A percentile compares a stretch with the other conserved stretches of the same genome.
These are phyloP conservation scores for Gryllus longicercus DNA, from an alignment of 2,888 invertebrate genomes.

Conservation along the genomic window DNA sequence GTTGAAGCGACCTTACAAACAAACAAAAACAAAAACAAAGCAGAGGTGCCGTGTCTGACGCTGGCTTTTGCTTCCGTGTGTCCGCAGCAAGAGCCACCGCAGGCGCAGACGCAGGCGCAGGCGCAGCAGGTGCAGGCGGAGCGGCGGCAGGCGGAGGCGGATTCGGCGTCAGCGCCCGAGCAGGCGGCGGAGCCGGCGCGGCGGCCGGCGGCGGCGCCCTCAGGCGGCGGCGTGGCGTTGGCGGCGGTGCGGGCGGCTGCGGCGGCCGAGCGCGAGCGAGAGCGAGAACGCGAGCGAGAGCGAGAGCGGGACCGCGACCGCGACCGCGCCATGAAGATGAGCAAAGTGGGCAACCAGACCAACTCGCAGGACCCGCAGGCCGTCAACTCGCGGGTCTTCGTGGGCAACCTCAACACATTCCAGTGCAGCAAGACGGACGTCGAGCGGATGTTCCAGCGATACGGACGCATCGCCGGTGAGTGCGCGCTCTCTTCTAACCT, in stretches of 20 bases:
- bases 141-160: not conserved
- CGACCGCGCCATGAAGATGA: conserved; percentile 58
- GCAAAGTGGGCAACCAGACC: conserved; percentile 70
- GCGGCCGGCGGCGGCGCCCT: not conserved
- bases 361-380: conserved; percentile 75
- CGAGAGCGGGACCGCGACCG: not conserved
- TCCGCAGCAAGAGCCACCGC: not conserved
- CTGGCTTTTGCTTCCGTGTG: not conserved
- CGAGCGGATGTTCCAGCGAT: conserved; percentile 70
- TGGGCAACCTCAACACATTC: conserved; percentile 76
- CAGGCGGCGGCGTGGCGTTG: not conserved
- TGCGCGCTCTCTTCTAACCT: conserved; percentile 32
- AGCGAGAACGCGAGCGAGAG: not conserved
- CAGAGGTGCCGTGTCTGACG: no score
- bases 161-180: no score
- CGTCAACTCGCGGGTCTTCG: conserved; percentile 72
- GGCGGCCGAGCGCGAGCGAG: not conserved
- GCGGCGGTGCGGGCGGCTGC: not conserved
- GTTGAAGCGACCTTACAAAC: no score
- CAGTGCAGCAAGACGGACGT: conserved; percentile 74
- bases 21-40: no score
- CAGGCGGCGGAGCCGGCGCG: not conserved
- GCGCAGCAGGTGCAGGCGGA: not conserved
- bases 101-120: no score
- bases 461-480: conserved; percentile 68